These are phyloP conservation scores for Samia ricini DNA, from an alignment of 1,140 invertebrate species.

Conservation along the genomic window DNA sequence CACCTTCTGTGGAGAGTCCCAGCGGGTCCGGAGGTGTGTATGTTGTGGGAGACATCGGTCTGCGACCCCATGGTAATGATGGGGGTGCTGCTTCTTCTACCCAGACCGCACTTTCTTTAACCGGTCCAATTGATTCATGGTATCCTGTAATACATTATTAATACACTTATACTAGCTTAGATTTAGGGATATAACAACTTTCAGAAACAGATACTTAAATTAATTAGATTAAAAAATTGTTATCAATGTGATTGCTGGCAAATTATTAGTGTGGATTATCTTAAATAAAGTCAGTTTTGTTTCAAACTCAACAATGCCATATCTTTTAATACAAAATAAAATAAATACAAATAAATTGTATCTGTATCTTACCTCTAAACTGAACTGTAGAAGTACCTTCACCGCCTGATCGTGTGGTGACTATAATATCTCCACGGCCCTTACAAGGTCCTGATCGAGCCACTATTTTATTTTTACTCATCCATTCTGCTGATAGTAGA, in stretches of 20 bases:
- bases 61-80: conserved; percentile 87
- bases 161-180: conserved; percentile 13
- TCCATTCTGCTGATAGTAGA: conserved; percentile 97
- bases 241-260: too few relatives aligned
- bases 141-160: conserved; percentile 78
- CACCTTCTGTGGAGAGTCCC: conserved; percentile 95
- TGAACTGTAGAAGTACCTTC: conserved; percentile 96
- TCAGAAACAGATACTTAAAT: too few relatives aligned
- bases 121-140: conserved; percentile 92
- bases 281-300: too few relatives aligned
- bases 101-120: conserved; percentile 99
- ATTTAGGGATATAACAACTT: too few relatives aligned
- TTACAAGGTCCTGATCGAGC: conserved; percentile 96
- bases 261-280: too few relatives aligned
- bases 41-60: conserved; percentile 89
- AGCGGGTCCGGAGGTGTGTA: conserved; percentile 95
- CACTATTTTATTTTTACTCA: conserved; percentile 97
- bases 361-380: conserved; percentile 89
- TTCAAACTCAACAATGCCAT: too few relatives aligned
- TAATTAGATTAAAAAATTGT: too few relatives aligned
- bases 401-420: conserved; percentile 94
- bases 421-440: conserved; percentile 96
- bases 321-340: too few relatives aligned
- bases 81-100: conserved; percentile 93
- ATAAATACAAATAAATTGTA: too few relatives aligned